Conservation (phyloP, 2,888 invertebrate genomes). For the Nomada fucata region DNA sequence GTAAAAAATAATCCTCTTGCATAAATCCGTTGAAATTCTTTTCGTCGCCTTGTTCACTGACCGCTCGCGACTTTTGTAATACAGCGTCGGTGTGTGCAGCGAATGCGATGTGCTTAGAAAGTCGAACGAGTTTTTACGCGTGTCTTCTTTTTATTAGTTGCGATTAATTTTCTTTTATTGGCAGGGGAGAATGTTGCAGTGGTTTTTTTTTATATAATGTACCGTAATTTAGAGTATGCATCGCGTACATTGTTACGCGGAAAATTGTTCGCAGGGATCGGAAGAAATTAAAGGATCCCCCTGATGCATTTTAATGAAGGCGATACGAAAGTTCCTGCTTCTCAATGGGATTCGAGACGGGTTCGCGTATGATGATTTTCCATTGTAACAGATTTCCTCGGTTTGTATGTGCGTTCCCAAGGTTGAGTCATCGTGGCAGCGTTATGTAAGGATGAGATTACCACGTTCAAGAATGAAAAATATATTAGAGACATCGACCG, state of each 20-base stretch:
- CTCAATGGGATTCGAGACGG: conserved; percentile 20
- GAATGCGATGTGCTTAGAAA: no score
- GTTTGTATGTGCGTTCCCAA: conserved; percentile 58
- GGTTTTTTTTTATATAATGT: no score
- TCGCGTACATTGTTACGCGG: background rate
- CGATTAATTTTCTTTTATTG: no score
- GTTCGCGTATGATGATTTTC: conserved; percentile 41
- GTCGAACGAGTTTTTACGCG: no score
- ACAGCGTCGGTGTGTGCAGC: no score
- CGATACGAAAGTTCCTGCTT: conserved; percentile 38
- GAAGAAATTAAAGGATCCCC: background rate
- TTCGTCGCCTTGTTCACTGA: background rate
- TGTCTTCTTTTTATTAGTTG: background rate
- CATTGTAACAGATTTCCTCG: conserved; percentile 64
- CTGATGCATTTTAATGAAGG: background rate
- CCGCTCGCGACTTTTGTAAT: no score
- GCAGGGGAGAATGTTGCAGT: background rate
- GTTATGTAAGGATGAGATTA: conserved; percentile 66
- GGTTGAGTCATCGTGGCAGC: conserved; percentile 62
- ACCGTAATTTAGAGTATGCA: background rate
- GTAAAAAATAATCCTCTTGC: background rate
- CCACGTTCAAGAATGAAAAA: conserved; percentile 45
- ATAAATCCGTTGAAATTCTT: background rate
- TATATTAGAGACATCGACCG: conserved; percentile 53
- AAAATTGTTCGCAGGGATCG: background rate